These are phyloP conservation scores for Ormyrus nitidulus DNA, from an alignment of 2,888 invertebrate species.

Conservation along the genomic window DNA sequence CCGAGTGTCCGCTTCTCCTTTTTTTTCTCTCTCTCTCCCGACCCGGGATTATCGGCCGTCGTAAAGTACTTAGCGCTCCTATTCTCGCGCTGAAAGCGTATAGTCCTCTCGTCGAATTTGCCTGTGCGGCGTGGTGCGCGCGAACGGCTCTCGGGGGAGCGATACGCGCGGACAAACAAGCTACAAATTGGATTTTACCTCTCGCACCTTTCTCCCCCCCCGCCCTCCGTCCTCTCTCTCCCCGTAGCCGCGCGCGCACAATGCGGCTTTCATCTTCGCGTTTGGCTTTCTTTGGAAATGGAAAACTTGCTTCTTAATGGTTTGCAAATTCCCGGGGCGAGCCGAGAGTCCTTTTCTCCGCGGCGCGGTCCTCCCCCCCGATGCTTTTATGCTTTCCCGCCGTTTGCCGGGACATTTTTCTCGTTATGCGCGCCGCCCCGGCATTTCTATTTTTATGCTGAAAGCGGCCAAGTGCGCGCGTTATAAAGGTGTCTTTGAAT, in stretches of 20 bases:
- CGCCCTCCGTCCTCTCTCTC: background rate
- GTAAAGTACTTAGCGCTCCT: conserved; percentile 53
- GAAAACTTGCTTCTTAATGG: conserved; percentile 44
- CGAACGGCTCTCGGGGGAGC: conserved; percentile 58
- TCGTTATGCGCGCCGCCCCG: conserved; percentile 8
- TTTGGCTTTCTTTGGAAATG: conserved; percentile 50
- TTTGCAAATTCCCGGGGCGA: conserved; percentile 38
- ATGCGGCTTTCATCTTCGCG: conserved; percentile 45
- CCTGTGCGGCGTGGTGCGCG: no score
- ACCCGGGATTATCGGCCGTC: conserved; percentile 54
- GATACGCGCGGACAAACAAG: conserved; percentile 62
- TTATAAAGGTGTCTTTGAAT: conserved; percentile 24
- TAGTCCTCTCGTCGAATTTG: no score
- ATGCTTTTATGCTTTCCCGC: conserved; percentile 29
- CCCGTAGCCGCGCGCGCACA: background rate
- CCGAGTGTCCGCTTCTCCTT: background rate
- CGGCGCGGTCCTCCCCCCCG: no score
- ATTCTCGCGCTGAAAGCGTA: conserved; percentile 32
- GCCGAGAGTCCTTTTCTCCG: background rate
- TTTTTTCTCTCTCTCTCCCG: background rate
- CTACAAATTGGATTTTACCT: conserved; percentile 64
- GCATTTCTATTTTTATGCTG: conserved; percentile 13
- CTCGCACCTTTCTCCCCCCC: conserved; percentile 3
- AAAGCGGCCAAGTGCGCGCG: background rate
- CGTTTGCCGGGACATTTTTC: conserved; percentile 49